A percentile compares a stretch with the other conserved stretches of the same genome.
Conservation (phyloP, 2,797 vertebrate genomes). For the Halcyon chelicuti region DNA sequence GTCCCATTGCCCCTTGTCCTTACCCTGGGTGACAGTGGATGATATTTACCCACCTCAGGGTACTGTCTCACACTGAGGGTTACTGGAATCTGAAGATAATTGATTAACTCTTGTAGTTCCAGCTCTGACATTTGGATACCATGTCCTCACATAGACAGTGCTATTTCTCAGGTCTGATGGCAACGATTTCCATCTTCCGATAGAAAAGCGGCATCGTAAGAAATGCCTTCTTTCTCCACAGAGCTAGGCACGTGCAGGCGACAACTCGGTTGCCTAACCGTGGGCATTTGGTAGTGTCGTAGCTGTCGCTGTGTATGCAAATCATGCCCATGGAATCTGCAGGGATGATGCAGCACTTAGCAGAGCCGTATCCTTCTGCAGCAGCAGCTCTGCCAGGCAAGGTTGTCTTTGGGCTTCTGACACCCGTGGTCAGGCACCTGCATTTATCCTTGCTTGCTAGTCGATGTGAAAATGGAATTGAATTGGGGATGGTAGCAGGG, state of each 20-base stretch:
- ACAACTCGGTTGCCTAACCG: neutral
- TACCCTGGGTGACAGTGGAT: too few relatives aligned
- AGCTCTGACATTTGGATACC: neutral
- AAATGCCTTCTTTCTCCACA: neutral
- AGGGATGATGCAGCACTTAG: neutral
- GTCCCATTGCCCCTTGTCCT: too few relatives aligned
- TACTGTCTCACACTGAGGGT: neutral
- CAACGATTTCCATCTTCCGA: neutral
- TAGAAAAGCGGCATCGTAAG: neutral
- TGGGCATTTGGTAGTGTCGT: neutral
- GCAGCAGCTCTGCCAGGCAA: neutral
- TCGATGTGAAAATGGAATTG: neutral
- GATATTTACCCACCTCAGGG: neutral
- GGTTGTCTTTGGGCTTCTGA: neutral
- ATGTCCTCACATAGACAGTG: neutral
- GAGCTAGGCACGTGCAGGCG: neutral
- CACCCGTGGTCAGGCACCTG: neutral
- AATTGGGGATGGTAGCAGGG: neutral
- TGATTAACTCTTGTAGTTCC: neutral
- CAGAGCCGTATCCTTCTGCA: neutral
- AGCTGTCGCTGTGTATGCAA: neutral
- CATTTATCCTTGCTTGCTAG: conserved; percentile 2
- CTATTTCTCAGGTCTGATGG: neutral
- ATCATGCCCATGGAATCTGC: neutral
- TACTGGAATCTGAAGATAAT: neutral